phyloP scores from a whole-genome alignment of 2,113 vertebrate species.

The Panthera leo region DNA sequence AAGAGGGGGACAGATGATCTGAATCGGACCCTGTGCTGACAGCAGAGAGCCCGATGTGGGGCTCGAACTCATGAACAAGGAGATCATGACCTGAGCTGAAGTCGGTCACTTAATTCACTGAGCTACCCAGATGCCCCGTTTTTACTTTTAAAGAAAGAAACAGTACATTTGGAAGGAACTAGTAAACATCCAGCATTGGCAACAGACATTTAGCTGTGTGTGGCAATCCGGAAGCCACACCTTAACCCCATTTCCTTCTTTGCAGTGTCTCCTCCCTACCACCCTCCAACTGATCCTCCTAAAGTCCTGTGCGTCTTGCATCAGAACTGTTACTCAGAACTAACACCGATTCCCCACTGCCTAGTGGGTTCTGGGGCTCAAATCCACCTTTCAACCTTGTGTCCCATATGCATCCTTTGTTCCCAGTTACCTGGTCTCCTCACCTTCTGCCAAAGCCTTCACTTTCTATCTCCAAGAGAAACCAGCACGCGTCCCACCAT shows the following conservation, averaged over 20 bases:
- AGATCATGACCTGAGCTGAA: too few species aligned
- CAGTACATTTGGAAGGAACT: neutral
- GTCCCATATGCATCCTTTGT: neutral
- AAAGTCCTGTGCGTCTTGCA: neutral
- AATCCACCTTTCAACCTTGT: neutral
- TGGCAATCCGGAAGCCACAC: neutral
- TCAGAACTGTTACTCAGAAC: neutral
- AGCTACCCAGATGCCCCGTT: neutral
- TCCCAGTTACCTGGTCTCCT: neutral
- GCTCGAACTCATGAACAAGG: too few species aligned
- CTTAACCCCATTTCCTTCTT: neutral
- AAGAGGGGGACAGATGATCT: too few species aligned
- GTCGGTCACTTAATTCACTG: too few species aligned
- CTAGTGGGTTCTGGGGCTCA: neutral
- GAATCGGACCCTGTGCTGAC: too few species aligned
- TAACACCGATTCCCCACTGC: rapidly evolving
- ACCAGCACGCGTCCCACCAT: neutral
- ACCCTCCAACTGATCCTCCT: neutral
- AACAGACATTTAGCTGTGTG: neutral
- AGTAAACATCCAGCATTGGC: neutral
- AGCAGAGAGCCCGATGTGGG: too few species aligned
- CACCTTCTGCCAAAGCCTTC: neutral
- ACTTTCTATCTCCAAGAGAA: neutral
- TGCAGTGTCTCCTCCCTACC: neutral
- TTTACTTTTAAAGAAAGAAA: neutral